These are phyloP conservation scores for Camelus bactrianus DNA, from an alignment of 2,113 vertebrate genomes.

Conservation along the genomic window DNA sequence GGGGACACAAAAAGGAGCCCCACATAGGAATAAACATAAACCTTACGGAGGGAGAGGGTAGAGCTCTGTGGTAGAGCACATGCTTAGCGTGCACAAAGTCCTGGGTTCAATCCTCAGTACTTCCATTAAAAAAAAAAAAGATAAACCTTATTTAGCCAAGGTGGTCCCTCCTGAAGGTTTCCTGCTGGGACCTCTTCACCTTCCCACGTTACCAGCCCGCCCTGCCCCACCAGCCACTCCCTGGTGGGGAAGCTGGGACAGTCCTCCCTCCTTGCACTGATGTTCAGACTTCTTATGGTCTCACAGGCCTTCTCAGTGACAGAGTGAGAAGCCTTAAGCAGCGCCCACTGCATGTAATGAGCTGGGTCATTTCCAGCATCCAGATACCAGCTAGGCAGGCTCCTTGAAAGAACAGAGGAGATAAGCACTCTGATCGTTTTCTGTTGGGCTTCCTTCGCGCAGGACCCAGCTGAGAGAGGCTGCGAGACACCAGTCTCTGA, in stretches of 20 bases:
- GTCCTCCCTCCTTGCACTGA: background rate
- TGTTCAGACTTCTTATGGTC: background rate
- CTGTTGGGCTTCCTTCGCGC: background rate
- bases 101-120: too few species aligned
- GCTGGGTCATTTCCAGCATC: background rate
- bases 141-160: too few species aligned
- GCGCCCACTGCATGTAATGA: background rate
- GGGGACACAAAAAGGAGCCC: background rate
- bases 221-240: rapidly evolving
- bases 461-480: background rate
- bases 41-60: too few species aligned
- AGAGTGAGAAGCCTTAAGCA: rapidly evolving
- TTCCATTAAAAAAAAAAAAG: too few species aligned
- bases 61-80: too few species aligned
- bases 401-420: too few species aligned
- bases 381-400: background rate
- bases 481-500: background rate
- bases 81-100: too few species aligned
- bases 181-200: too few species aligned
- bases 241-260: rapidly evolving
- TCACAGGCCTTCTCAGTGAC: background rate
- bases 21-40: rapidly evolving
- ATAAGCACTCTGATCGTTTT: too few species aligned
- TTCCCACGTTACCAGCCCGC: background rate
- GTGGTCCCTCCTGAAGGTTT: too few species aligned